Base-by-base conservation (phyloP, 2,797 vertebrate species). In the Lindbergichthys nudifrons region DNA sequence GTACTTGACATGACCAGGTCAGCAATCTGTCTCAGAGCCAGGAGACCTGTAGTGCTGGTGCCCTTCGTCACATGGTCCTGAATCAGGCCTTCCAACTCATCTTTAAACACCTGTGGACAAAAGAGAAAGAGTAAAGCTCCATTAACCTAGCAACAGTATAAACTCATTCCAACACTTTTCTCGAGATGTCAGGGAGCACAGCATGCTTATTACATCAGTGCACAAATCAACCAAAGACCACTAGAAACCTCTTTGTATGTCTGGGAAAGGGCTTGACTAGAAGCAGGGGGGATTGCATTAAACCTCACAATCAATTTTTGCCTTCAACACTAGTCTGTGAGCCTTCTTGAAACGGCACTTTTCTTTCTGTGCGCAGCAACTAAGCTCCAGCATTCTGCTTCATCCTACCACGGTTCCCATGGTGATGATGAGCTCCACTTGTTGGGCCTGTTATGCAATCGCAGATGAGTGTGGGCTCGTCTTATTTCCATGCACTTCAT, bases 21-120 rank as follows among this genome's bases (percentile, higher is more conserved):
- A 65, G 97, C 96, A 41, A 99, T 98, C 91, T 99, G 97, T 63
- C 97, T 96, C 77, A 99, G 92, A 0, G 96, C 97, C 90, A 98
- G 93, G 67, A 98, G 94, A 80, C 96, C 96, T 23, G 95, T 93
- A 32, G 96, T 96, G 85, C 93, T 97, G 93, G 97, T 96, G 79
- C 96, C 97, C 88, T 98, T 98, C 70, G 96, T 96, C 94, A 96
- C 90, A 91, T 98, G 97, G 86, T 98, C 97, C 87, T 98, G 96
- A 86, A 98, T 97, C 90, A 98, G 95, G 62, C 95, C 96, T 91
- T 98, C 97, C 91, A 98, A 81, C 88, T 98, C 97, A 87, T 98
- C 97, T 89, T 97, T 96, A 92, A 99, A 99, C 84, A 97, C 96
- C 98, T 99, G 91, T 6, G 77, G 85, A 85, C 87, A 87, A 92